Evolutionary conservation across 2,888 invertebrate genomes (phyloP).

Genomic region (Apotomis capreana): DNA sequence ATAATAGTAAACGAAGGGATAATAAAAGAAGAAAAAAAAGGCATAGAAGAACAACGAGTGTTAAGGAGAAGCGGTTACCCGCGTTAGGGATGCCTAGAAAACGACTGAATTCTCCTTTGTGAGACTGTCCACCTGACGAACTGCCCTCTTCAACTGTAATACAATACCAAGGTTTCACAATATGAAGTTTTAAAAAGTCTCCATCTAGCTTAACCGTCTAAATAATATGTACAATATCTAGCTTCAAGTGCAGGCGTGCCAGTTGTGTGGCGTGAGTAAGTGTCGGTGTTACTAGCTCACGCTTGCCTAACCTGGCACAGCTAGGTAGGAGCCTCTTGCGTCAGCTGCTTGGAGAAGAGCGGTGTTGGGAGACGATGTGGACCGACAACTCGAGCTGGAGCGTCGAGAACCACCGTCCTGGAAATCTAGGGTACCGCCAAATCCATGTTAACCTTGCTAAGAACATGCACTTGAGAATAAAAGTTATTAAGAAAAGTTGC

Average conservation of each 20-base stretch:
- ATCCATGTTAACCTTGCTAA: constrained; percentile 46
- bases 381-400: constrained; percentile 75
- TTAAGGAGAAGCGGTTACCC: constrained; percentile 79
- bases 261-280: constrained; percentile 64
- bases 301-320: constrained; percentile 83
- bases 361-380: constrained; percentile 77
- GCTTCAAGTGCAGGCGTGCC: constrained; percentile 66
- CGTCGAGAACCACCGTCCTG: constrained; percentile 80
- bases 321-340: constrained; percentile 84
- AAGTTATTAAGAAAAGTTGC: constrained; percentile 10
- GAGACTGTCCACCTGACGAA: constrained; percentile 72
- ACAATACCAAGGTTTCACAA: constrained; percentile 61
- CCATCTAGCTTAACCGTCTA: constrained; percentile 44
- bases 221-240: constrained; percentile 56
- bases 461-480: constrained; percentile 27
- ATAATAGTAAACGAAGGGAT: constrained; percentile 50
- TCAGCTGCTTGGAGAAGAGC: constrained; percentile 82
- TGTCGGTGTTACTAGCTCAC: constrained; percentile 64
- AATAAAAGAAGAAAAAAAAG: constrained; percentile 59
- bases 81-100: constrained; percentile 87
- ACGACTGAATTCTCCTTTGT: constrained; percentile 84
- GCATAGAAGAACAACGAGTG: constrained; percentile 57
- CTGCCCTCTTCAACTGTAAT: constrained; percentile 83
- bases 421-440: constrained; percentile 74
- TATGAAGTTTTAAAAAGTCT: constrained; percentile 34